Percentiles rank a stretch among this genome's conserved stretches.
Evolutionary conservation across 2,888 invertebrate genomes (phyloP).

Genomic region (Euzetes globulus): DNA sequence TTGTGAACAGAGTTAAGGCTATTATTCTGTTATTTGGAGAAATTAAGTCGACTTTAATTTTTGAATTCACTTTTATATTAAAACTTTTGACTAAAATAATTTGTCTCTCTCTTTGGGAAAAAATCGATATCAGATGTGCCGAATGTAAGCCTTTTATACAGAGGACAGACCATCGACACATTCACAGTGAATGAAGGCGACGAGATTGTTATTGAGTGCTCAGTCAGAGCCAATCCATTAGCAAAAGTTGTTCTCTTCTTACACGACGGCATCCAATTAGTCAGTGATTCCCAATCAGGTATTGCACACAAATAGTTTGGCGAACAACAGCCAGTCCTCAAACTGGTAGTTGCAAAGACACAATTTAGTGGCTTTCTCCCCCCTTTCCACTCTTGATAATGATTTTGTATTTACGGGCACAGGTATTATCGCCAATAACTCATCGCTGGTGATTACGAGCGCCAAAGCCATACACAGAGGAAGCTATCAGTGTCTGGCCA

Average conservation of each 20-base stretch:
- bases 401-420: neutral
- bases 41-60: no score
- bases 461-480: constrained; percentile 8
- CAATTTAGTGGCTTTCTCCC: no score
- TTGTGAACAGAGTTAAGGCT: no score
- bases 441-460: constrained; percentile 11
- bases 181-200: constrained; percentile 10
- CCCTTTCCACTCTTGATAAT: neutral
- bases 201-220: constrained; percentile 5
- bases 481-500: constrained; percentile 15
- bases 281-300: constrained; percentile 12
- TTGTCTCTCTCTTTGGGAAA: neutral
- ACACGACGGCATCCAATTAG: constrained; percentile 21
- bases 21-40: no score
- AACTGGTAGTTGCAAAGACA: neutral
- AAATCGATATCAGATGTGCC: neutral
- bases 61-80: neutral
- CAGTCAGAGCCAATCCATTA: constrained; percentile 3
- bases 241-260: neutral
- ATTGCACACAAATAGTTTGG: neutral
- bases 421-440: constrained; percentile 20
- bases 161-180: neutral
- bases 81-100: neutral
- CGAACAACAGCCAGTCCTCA: neutral
- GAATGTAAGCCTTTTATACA: neutral